Base-by-base conservation (phyloP, 1,140 invertebrate genomes). In the Andrena cerasifolii region DNA sequence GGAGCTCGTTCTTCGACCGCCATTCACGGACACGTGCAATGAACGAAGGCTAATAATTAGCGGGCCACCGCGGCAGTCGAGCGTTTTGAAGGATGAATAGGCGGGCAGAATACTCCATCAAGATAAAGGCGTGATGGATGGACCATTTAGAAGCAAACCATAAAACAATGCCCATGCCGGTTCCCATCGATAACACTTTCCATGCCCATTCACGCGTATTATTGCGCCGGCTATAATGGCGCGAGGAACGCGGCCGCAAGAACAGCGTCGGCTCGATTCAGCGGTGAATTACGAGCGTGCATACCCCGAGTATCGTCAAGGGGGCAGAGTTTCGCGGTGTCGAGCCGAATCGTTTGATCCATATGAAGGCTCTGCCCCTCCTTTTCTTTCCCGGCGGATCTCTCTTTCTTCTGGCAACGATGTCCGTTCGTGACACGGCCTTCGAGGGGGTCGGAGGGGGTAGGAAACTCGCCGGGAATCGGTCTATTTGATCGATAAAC, bases 111-210 rank as follows among this genome's bases (percentile, higher is more conserved):
- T 84, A 83, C 82, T 79, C 72, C 82, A 83, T 84, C 82, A 79
- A 84, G 82, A 83, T 83, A 83, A 65, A 75, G 10, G 59, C 43
- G 71, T 83, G 81, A 84, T 83, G 82, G 81, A 84, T 83, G 82
- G 71, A 83, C 76, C 82, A 72, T 83, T 83, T 83, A 83, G 80
- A 47, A 65, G 68, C 75, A 63, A 83, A 83, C 80, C 82, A 71
- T 82, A 83, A 83, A 83, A 84, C 82, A 84, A 84, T 83, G 77
- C 81, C 66, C 73, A 79, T 76, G 54, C 81, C 72, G 72, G 78
- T 75, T 79, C 82, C 70, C 77, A 83, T 83, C 82, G 82, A 79
- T 83, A 83, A 84, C 82, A 76, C 77, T 84, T 79, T 73, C 65
- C 65, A 78, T 76, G 82, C 49, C 80, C 80, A 63, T 43, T 74